phyloP scores from a whole-genome alignment of 1,140 invertebrate species.

The Lysiphlebus fabarum region DNA sequence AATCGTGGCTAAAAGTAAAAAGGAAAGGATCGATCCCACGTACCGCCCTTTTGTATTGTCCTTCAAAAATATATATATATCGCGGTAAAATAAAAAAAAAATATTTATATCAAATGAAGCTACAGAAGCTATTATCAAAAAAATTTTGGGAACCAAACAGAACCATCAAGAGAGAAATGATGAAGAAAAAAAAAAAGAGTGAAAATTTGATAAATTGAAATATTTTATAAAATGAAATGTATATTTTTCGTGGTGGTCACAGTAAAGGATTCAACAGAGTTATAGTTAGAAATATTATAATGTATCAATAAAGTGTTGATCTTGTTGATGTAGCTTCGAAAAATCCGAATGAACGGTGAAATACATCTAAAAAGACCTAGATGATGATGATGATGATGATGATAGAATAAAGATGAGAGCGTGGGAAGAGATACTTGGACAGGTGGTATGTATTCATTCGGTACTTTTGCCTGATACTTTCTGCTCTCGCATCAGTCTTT shows the following conservation, averaged over 20 bases:
- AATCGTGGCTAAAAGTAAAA: constrained; percentile 25
- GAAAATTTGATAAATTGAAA: too few relatives aligned
- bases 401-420: constrained; percentile 25
- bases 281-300: too few relatives aligned
- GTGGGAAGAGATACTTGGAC: constrained; percentile 44
- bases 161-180: not conserved
- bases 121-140: too few relatives aligned
- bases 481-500: constrained; percentile 19
- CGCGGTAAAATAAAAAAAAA: constrained; percentile 29
- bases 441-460: constrained; percentile 36
- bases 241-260: too few relatives aligned
- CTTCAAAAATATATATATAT: constrained; percentile 25
- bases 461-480: constrained; percentile 16
- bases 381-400: too few relatives aligned
- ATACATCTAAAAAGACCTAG: not conserved
- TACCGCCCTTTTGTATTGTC: constrained; percentile 29
- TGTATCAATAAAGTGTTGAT: too few relatives aligned
- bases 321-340: not conserved
- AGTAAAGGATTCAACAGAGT: too few relatives aligned
- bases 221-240: too few relatives aligned
- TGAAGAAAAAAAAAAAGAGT: not conserved
- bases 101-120: too few relatives aligned
- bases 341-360: constrained; percentile 10
- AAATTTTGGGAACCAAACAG: constrained; percentile 5
- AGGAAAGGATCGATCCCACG: constrained; percentile 20